phyloP scores from a whole-genome alignment of 2,888 invertebrate genomes.

The Phanerotoma sp. region DNA sequence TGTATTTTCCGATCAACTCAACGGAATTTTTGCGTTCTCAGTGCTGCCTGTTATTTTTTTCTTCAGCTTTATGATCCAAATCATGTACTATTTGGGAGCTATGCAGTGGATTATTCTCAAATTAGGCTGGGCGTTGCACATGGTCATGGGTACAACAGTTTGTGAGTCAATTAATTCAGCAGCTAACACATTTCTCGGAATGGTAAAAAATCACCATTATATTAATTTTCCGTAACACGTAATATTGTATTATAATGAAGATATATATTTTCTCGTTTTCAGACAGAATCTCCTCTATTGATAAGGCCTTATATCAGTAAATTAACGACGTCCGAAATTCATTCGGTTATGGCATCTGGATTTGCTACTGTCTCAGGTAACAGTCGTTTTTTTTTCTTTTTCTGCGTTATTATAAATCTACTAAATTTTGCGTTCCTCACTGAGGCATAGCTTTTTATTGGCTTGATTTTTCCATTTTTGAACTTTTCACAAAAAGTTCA shows the following conservation, averaged over 20 bases:
- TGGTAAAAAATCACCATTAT: no score
- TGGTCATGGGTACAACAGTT: conserved; percentile 81
- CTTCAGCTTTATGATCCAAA: conserved; percentile 87
- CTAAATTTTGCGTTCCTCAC: no score
- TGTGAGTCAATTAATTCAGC: conserved; percentile 93
- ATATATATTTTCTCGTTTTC: conserved; percentile 53
- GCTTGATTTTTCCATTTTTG: no score
- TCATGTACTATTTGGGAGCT: conserved; percentile 84
- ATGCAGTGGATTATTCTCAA: conserved; percentile 85
- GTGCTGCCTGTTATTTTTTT: conserved; percentile 92
- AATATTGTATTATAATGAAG: no score
- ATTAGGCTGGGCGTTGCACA: conserved; percentile 76
- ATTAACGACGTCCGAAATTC: conserved; percentile 89
- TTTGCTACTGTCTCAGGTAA: conserved; percentile 91
- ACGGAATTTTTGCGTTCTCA: conserved; percentile 80
- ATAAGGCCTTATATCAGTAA: conserved; percentile 83
- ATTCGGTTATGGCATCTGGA: conserved; percentile 91
- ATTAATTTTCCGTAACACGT: no score
- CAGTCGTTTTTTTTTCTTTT: no score
- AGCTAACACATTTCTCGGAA: conserved; percentile 92
- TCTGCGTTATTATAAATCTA: no score
- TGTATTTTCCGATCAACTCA: conserved; percentile 75
- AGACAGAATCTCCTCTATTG: conserved; percentile 89
- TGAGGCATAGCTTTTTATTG: no score
- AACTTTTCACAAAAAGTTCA: no score